A percentile compares a stretch with the other conserved stretches of the same genome.
phyloP scores from a whole-genome alignment of 2,888 invertebrate species.

The Heliothis peltigera region DNA sequence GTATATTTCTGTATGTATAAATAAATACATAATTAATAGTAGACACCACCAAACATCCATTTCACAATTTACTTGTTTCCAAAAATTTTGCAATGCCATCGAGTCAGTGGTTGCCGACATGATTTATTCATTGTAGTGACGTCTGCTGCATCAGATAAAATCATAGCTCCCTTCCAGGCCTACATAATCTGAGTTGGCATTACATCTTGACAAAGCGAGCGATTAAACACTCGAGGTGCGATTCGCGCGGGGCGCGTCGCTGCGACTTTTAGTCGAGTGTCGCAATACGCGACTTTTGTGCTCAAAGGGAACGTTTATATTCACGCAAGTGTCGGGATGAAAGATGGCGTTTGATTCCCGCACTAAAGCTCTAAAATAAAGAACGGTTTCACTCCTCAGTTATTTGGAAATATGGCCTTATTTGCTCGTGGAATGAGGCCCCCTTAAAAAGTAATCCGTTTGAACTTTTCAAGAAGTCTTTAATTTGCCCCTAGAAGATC shows the following conservation, averaged over 20 bases:
- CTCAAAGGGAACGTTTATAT: constrained; percentile 64
- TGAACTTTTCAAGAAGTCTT: too few species aligned
- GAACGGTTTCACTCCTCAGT: constrained; percentile 6
- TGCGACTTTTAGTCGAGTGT: constrained; percentile 70
- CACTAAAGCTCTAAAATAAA: constrained; percentile 42
- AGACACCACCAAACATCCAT: too few species aligned
- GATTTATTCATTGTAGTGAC: not conserved
- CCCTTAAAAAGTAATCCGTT: not conserved
- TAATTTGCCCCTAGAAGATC: not conserved
- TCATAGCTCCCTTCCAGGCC: constrained; percentile 37
- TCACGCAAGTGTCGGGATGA: constrained; percentile 56
- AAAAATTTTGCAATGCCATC: not conserved
- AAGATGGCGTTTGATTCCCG: constrained; percentile 53
- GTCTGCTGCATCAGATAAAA: not conserved
- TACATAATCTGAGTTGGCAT: constrained; percentile 58
- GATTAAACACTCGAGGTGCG: constrained; percentile 80
- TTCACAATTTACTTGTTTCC: not conserved
- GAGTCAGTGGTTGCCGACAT: not conserved
- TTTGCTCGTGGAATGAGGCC: not conserved
- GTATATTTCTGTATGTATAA: too few species aligned
- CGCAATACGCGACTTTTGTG: constrained; percentile 66
- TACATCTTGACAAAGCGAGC: constrained; percentile 77
- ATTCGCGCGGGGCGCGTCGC: constrained; percentile 54
- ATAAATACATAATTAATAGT: too few species aligned
- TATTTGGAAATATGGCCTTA: constrained; percentile 4